phyloP scores from a whole-genome alignment of 2,113 vertebrate species.

The Semnornis frantzii region DNA sequence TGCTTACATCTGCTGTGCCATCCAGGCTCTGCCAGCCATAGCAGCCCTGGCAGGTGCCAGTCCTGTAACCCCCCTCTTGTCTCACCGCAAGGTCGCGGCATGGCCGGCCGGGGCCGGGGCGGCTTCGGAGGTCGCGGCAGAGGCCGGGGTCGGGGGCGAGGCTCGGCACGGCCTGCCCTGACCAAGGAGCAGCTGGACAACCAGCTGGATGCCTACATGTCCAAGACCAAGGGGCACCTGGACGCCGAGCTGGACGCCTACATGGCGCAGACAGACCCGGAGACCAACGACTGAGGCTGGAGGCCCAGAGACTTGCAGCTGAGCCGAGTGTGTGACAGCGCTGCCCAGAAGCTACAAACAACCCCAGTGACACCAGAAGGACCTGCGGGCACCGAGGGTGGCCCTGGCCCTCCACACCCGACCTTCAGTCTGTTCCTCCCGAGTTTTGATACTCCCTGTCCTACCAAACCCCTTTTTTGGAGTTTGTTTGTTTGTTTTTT shows the following conservation, averaged over 20 bases:
- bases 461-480: no score
- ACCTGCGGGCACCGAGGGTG: no score
- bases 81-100: slow-evolving; percentile 80
- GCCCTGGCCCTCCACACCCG: no score
- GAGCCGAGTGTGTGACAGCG: neutral
- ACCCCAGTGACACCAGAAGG: neutral
- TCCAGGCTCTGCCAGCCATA: neutral
- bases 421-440: no score
- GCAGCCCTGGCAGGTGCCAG: accelerated
- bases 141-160: slow-evolving; percentile 87
- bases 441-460: no score
- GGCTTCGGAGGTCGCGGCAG: slow-evolving; percentile 86
- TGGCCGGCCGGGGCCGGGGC: slow-evolving; percentile 85
- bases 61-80: accelerated
- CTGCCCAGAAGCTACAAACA: neutral
- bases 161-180: slow-evolving; percentile 74
- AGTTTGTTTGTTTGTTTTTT: no score
- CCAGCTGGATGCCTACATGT: slow-evolving; percentile 98
- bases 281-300: slow-evolving; percentile 83
- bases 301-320: neutral
- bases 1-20: accelerated
- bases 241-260: slow-evolving; percentile 97
- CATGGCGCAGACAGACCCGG: slow-evolving; percentile 96
- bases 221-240: slow-evolving; percentile 96
- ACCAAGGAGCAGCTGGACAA: slow-evolving; percentile 97